Conservation (phyloP, 2,888 invertebrate species). For the Pammene fasciana region DNA sequence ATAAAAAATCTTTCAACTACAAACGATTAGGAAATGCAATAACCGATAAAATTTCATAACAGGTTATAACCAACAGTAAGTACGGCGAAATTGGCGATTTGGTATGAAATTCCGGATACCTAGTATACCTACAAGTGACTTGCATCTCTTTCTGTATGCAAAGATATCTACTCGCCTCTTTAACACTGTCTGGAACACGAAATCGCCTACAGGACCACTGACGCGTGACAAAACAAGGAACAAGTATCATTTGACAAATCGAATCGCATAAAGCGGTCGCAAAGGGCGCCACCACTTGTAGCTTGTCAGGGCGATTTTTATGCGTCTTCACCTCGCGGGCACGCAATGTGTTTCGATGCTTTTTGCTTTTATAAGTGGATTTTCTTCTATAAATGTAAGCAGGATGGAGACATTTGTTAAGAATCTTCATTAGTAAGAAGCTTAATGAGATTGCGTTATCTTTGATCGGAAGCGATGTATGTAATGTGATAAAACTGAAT, state of each 20-base stretch:
- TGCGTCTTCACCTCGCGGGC: slow-evolving; percentile 54
- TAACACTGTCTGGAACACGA: slow-evolving; percentile 17
- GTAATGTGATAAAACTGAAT: not conserved
- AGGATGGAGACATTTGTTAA: slow-evolving; percentile 12
- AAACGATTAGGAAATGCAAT: too few relatives aligned
- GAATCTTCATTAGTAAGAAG: slow-evolving; percentile 8
- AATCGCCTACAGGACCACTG: slow-evolving; percentile 15
- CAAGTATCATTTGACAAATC: slow-evolving; percentile 63
- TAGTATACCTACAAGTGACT: too few relatives aligned
- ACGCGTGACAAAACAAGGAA: slow-evolving; percentile 46
- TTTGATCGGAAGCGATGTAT: not conserved
- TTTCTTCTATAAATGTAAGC: slow-evolving; percentile 2
- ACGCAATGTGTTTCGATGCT: slow-evolving; percentile 48
- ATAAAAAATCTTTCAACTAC: too few relatives aligned
- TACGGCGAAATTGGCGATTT: too few relatives aligned
- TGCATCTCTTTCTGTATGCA: too few relatives aligned
- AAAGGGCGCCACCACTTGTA: slow-evolving; percentile 64
- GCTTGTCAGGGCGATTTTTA: slow-evolving; percentile 64
- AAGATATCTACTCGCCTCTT: not conserved
- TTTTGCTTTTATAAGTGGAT: slow-evolving; percentile 30
- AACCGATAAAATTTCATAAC: too few relatives aligned
- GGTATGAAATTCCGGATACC: too few relatives aligned
- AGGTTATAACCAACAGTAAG: too few relatives aligned
- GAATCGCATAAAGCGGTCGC: slow-evolving; percentile 58
- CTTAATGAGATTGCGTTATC: slow-evolving; percentile 6